Percentiles rank a stretch among this genome's conserved stretches.
These are phyloP conservation scores for Ypsolopha scabrella DNA, from an alignment of 2,888 invertebrate genomes.

Conservation along the genomic window DNA sequence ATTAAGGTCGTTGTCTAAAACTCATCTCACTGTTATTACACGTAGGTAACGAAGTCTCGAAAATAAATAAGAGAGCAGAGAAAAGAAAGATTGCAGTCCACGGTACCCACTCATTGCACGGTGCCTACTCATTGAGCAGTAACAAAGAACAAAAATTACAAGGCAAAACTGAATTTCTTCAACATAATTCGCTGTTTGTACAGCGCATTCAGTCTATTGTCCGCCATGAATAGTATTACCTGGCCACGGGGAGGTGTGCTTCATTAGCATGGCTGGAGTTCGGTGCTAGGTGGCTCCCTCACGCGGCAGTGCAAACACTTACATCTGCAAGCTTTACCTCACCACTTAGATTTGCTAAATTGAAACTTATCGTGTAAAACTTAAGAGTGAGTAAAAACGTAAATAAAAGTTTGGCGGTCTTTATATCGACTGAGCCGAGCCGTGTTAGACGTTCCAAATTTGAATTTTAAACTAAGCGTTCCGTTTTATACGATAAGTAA, in stretches of 20 bases:
- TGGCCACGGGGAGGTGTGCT: slow-evolving; percentile 25
- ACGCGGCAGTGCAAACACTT: slow-evolving; percentile 30
- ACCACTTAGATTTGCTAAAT: slow-evolving; percentile 10
- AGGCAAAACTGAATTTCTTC: slow-evolving; percentile 13
- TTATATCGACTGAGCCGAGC: slow-evolving; percentile 21
- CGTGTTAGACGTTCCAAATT: slow-evolving; percentile 54
- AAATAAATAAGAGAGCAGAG: no score
- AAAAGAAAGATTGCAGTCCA: no score
- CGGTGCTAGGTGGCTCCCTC: slow-evolving; percentile 24
- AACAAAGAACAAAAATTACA: not conserved
- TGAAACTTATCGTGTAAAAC: not conserved
- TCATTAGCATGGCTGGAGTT: slow-evolving; percentile 37
- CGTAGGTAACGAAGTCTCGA: no score
- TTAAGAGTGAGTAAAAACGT: no score
- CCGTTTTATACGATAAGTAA: slow-evolving; percentile 51
- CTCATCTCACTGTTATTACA: no score
- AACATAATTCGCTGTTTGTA: slow-evolving; percentile 37
- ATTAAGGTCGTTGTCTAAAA: no score
- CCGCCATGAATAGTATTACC: slow-evolving; percentile 41
- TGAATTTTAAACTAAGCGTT: slow-evolving; percentile 64
- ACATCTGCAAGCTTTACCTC: slow-evolving; percentile 25
- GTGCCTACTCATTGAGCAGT: no score
- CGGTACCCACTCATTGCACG: no score
- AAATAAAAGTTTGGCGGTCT: no score
- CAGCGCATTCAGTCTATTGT: slow-evolving; percentile 31